Base-by-base conservation (phyloP, 1,140 invertebrate genomes). In the Bombus superbus region DNA sequence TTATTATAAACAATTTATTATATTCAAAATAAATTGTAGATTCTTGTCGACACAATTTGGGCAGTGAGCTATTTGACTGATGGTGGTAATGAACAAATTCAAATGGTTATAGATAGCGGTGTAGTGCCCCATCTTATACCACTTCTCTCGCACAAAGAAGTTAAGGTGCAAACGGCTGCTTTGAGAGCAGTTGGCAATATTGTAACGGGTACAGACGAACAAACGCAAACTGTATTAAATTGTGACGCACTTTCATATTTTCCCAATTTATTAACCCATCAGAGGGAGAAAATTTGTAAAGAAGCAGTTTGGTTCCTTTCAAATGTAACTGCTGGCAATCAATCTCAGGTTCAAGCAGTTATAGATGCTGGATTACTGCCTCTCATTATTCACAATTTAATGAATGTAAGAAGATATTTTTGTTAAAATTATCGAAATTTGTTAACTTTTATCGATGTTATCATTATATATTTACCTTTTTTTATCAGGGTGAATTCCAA, bases 261-360 rank as follows among this genome's bases (percentile, higher is more conserved):
- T 95, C 98, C 97, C 32, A 97, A 97, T 81, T 96, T 99, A 73
- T 95, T 99, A 38, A 97, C 97, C 72, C 99, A 99, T 96, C 96
- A 97, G 74, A 98, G 98, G 93, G 98, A 98, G 86, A 97, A 97
- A 92, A 97, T 97, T 90, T 97, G 97, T 93, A 98, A 98, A 95
- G 99, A 99, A 96, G 99, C 99, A 32, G 98, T 99, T 11, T 99
- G 99, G 99, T 99, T 99, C 95, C 96, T 99, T 64, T 99, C 99
- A 1, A 99, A 99, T 95, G 99, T 99, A 59, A 99, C 99, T 87
- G 99, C 99, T 47, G 99, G 99, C 77, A 99, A 99, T 96, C 98
- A 99, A 92, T 96, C 97, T 22, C 99, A 99, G 96, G 99, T 99
- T 28, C 99, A 99, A 95, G 98, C 98, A 66, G 99, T 99, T 28